A percentile compares a stretch with the other conserved stretches of the same genome.
Conservation (phyloP, 92 coral and sea anemone genomes). For the Scolanthus callimorphus region DNA sequence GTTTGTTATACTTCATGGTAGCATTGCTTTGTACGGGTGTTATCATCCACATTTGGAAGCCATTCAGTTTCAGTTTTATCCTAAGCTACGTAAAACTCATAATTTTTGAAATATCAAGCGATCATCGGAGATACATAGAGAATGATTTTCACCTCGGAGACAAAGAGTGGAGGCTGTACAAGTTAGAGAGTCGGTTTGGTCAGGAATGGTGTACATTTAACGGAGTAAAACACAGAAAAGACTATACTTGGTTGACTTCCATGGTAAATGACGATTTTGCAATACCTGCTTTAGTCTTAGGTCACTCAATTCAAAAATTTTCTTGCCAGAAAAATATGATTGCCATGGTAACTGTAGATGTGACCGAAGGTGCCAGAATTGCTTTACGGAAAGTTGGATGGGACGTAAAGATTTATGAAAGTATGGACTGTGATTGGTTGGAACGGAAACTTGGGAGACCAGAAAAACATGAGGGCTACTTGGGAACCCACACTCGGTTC, state of each 20-base stretch:
- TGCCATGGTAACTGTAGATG: constrained; percentile 69
- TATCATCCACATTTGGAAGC: constrained; percentile 25
- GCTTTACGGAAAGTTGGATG: constrained; percentile 76
- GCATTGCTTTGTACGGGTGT: too few species aligned
- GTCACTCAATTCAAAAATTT: constrained; percentile 53
- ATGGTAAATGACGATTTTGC: constrained; percentile 75
- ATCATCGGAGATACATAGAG: constrained; percentile 30
- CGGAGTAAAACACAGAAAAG: constrained; percentile 21
- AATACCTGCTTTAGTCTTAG: constrained; percentile 60
- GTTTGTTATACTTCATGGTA: too few species aligned
- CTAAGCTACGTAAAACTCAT: constrained; percentile 25
- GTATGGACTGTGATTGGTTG: constrained; percentile 91
- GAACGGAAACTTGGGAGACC: constrained; percentile 25
- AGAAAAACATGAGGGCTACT: constrained; percentile 39
- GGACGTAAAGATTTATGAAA: constrained; percentile 58
- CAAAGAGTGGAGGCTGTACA: constrained; percentile 61
- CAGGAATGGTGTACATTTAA: constrained; percentile 50
- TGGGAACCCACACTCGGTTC: constrained; percentile 89
- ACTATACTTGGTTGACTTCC: constrained; percentile 66
- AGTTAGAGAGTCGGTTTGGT: constrained; percentile 47
- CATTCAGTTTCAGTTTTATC: constrained; percentile 23
- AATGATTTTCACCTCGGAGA: constrained; percentile 48
- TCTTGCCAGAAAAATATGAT: constrained; percentile 71
- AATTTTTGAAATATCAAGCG: constrained; percentile 19
- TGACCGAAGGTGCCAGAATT: constrained; percentile 45